Percentiles rank a stretch among this genome's conserved stretches.
phyloP scores from a whole-genome alignment of 2,888 invertebrate species.

The Ametastegia equiseti region DNA sequence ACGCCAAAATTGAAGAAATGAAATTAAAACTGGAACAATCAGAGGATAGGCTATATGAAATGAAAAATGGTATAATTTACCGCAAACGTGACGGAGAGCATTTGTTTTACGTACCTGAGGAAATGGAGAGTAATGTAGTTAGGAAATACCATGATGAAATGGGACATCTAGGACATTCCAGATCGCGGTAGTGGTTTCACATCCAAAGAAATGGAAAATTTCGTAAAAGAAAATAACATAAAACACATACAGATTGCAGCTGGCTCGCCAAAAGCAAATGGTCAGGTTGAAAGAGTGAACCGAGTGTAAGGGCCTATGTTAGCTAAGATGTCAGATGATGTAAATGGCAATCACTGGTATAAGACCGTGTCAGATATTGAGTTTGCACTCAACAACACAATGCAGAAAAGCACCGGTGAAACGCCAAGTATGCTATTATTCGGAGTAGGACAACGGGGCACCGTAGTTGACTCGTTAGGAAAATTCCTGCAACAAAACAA shows the following conservation, averaged over 20 bases:
- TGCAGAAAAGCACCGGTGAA: conserved; percentile 59
- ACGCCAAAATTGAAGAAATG: conserved; percentile 33
- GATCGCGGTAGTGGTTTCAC: conserved; percentile 63
- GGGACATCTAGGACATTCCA: conserved; percentile 46
- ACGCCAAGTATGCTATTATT: conserved; percentile 62
- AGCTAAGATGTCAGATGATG: conserved; percentile 51
- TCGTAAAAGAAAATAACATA: conserved; percentile 53
- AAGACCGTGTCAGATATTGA: conserved; percentile 42
- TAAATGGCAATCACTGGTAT: conserved; percentile 45
- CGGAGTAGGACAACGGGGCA: conserved; percentile 60
- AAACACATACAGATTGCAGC: conserved; percentile 59
- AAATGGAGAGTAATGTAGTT: conserved; percentile 21
- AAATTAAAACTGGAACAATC: conserved; percentile 39
- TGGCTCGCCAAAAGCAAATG: conserved; percentile 61
- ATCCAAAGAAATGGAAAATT: conserved; percentile 56
- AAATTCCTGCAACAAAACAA: conserved; percentile 24
- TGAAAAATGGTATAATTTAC: conserved; percentile 51
- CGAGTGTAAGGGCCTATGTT: conserved; percentile 54
- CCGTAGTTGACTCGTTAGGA: conserved; percentile 52
- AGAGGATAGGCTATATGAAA: conserved; percentile 47
- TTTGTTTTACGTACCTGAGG: conserved; percentile 43
- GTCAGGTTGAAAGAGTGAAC: conserved; percentile 59
- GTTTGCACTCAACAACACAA: conserved; percentile 53
- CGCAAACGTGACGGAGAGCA: conserved; percentile 35
- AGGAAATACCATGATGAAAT: conserved; percentile 11